Percentiles rank a stretch among this genome's conserved stretches.
Evolutionary conservation across 2,888 invertebrate species (phyloP).

Genomic region (Caenorhabditis macrosperma): DNA sequence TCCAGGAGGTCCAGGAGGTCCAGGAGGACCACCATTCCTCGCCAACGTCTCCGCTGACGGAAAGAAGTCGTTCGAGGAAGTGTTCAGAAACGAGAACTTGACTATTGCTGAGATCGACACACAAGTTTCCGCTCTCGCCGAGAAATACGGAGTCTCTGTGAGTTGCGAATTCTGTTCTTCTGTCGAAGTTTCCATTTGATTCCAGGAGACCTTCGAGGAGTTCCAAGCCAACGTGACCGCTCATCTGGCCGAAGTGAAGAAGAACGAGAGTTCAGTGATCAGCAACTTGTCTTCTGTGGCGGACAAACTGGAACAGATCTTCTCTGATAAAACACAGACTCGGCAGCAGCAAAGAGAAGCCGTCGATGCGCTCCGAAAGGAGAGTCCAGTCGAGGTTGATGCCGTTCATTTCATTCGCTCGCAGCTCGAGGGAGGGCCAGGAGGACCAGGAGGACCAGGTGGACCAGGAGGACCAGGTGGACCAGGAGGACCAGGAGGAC

Average conservation of each 20-base stretch:
- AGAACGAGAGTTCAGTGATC: conserved; percentile 57
- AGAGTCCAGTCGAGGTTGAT: conserved; percentile 9
- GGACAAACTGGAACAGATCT: conserved; percentile 40
- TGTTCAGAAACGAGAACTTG: conserved; percentile 53
- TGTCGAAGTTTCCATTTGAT: not conserved
- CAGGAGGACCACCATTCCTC: conserved; percentile 33
- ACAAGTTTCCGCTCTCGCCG: conserved; percentile 51
- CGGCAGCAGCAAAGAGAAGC: conserved; percentile 15
- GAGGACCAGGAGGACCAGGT: conserved; percentile 28
- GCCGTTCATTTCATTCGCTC: conserved; percentile 31
- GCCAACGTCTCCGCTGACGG: conserved; percentile 29
- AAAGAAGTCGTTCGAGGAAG: conserved; percentile 13
- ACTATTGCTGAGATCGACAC: conserved; percentile 40
- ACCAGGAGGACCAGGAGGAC: conserved; percentile 23
- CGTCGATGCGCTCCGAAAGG: conserved; percentile 31
- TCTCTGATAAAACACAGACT: conserved; percentile 56
- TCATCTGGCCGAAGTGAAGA: conserved; percentile 40
- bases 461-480: conserved; percentile 30
- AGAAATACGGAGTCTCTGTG: conserved; percentile 57
- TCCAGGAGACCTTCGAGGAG: conserved; percentile 47
- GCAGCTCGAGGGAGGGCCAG: conserved; percentile 13
- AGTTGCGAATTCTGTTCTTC: conserved; percentile 2
- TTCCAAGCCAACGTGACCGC: conserved; percentile 60
- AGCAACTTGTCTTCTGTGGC: conserved; percentile 48
- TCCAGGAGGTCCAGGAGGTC: conserved; percentile 15